These are phyloP conservation scores for Drosophila mettleri DNA, from an alignment of 2,888 invertebrate species.

Conservation along the genomic window DNA sequence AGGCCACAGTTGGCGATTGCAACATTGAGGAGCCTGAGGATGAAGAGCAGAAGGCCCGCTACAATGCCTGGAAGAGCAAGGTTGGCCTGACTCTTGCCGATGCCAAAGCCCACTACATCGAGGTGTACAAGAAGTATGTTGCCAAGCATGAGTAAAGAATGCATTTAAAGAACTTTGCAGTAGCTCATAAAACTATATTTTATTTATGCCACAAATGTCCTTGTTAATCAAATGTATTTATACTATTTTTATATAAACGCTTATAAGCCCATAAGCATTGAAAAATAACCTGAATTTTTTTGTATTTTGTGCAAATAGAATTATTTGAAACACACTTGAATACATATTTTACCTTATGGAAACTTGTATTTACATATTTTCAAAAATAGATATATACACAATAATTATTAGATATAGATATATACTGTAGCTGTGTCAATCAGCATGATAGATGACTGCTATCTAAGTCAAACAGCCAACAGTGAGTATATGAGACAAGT, in stretches of 20 bases:
- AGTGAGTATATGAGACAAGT: not conserved
- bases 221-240: constrained; percentile 61
- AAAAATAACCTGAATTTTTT: not conserved
- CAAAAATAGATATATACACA: too few relatives aligned
- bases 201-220: constrained; percentile 19
- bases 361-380: not conserved
- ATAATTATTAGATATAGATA: not conserved
- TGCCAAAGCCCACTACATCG: constrained; percentile 93
- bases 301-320: not conserved
- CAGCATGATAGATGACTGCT: not conserved
- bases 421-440: not conserved
- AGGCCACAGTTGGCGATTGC: constrained; percentile 92
- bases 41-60: constrained; percentile 95
- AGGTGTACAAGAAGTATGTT: constrained; percentile 87
- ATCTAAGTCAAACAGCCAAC: not conserved
- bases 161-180: constrained; percentile 31
- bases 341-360: too few relatives aligned
- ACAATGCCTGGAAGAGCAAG: constrained; percentile 94
- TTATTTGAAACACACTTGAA: not conserved
- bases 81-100: constrained; percentile 91
- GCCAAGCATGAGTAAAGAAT: constrained; percentile 85
- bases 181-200: constrained; percentile 9
- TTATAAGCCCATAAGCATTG: constrained; percentile 50
- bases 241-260: constrained; percentile 61
- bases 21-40: constrained; percentile 95